phyloP scores from a whole-genome alignment of 2,113 vertebrate species.

The Semnornis frantzii region DNA sequence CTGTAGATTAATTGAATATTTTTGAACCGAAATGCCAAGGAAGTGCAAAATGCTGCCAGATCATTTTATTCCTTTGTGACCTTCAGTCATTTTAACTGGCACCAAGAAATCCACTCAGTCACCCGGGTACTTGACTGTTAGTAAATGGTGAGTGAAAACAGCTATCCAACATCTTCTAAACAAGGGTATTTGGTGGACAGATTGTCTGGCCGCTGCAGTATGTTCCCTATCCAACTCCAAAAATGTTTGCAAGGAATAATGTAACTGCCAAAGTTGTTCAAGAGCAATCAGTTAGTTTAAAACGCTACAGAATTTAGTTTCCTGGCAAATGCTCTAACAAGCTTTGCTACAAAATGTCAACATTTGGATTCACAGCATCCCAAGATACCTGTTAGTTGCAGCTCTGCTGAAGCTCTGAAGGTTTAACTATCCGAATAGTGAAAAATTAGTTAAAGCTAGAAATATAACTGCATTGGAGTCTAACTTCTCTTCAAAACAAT shows the following conservation, averaged over 20 bases:
- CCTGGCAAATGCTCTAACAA: conserved; percentile 27
- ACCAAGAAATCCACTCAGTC: background rate
- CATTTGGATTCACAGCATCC: conserved; percentile 39
- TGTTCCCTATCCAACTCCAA: conserved; percentile 7
- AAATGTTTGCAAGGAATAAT: conserved; percentile 39
- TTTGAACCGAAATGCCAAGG: background rate
- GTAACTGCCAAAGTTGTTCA: conserved; percentile 40
- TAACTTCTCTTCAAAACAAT: conserved; percentile 19
- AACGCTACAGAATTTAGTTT: conserved; percentile 13
- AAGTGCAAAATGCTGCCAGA: background rate
- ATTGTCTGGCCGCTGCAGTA: background rate
- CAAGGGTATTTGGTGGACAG: background rate
- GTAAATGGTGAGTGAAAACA: conserved; percentile 24
- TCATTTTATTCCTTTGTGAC: background rate
- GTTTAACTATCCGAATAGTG: conserved; percentile 62
- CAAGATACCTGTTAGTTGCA: conserved; percentile 54
- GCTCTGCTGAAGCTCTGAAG: conserved; percentile 34
- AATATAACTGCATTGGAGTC: conserved; percentile 7
- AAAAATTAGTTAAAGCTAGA: conserved; percentile 57
- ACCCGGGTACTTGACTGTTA: background rate
- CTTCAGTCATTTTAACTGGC: background rate
- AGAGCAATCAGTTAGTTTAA: conserved; percentile 33
- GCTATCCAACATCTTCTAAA: background rate
- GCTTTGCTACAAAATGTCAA: conserved; percentile 48
- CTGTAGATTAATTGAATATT: background rate